Conservation (phyloP, 1,140 invertebrate species). For the Cydia pomonella region DNA sequence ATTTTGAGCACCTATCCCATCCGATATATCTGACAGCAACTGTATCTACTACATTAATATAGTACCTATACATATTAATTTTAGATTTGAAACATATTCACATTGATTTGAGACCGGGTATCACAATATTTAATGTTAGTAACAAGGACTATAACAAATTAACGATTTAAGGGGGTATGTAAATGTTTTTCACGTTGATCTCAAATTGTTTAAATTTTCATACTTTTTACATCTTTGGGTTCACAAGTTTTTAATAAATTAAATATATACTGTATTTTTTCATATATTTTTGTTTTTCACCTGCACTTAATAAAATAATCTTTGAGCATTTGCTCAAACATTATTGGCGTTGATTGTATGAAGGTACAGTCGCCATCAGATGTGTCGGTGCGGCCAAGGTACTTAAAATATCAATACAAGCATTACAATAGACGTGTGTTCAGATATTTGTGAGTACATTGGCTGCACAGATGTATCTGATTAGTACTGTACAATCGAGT, state of each 20-base stretch:
- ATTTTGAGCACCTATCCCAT: no score
- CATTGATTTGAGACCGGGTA: not conserved
- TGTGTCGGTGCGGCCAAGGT: no score
- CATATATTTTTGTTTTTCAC: constrained; percentile 44
- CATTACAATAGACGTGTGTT: no score
- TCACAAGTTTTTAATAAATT: not conserved
- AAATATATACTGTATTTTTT: not conserved
- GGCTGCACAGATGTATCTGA: no score
- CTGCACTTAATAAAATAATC: no score
- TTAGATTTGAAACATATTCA: not conserved
- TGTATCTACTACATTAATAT: not conserved
- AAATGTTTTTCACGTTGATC: constrained; percentile 1
- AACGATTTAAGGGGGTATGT: not conserved
- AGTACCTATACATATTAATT: not conserved
- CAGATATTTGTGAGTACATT: no score
- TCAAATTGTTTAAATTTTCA: not conserved
- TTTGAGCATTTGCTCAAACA: no score
- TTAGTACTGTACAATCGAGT: no score
- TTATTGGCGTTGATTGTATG: no score
- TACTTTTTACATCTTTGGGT: not conserved
- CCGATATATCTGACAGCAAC: no score
- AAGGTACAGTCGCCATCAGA: no score
- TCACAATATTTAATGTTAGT: constrained; percentile 22
- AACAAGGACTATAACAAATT: constrained; percentile 20
- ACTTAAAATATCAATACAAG: no score